These are phyloP conservation scores for Scolopax bukidnonensis DNA, from an alignment of 2,797 vertebrate genomes.

Conservation along the genomic window DNA sequence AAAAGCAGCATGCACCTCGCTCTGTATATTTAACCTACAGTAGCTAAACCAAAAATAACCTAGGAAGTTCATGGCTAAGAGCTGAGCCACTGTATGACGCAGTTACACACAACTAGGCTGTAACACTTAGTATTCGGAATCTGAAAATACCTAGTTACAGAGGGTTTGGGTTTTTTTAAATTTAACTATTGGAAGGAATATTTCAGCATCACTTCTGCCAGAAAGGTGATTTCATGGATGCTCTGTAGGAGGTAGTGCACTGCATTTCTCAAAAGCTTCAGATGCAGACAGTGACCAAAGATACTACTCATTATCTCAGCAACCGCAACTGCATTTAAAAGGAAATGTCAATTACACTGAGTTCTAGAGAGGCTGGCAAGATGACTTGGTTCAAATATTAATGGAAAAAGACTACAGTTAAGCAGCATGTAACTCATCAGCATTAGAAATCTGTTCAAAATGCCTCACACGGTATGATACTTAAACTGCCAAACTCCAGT, in stretches of 20 bases:
- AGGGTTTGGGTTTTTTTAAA: background rate
- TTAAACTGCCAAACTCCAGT: background rate
- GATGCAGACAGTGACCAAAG: background rate
- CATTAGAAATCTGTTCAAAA: background rate
- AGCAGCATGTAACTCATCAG: background rate
- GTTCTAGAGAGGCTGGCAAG: background rate
- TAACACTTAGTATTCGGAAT: background rate
- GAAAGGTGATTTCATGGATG: background rate
- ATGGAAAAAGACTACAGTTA: background rate
- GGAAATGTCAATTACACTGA: background rate
- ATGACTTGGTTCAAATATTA: background rate
- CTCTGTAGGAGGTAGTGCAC: background rate
- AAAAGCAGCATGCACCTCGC: background rate
- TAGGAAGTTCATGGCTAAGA: background rate
- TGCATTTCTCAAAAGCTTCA: background rate
- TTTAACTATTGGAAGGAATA: background rate
- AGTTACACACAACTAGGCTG: background rate
- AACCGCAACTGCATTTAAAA: background rate
- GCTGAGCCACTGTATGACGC: accelerated
- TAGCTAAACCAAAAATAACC: background rate
- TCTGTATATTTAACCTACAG: background rate
- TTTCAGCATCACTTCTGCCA: background rate
- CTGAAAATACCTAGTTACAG: background rate
- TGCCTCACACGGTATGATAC: background rate
- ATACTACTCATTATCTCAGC: background rate